phyloP scores from a whole-genome alignment of 2,113 vertebrate genomes.

The Struthidea cinerea region DNA sequence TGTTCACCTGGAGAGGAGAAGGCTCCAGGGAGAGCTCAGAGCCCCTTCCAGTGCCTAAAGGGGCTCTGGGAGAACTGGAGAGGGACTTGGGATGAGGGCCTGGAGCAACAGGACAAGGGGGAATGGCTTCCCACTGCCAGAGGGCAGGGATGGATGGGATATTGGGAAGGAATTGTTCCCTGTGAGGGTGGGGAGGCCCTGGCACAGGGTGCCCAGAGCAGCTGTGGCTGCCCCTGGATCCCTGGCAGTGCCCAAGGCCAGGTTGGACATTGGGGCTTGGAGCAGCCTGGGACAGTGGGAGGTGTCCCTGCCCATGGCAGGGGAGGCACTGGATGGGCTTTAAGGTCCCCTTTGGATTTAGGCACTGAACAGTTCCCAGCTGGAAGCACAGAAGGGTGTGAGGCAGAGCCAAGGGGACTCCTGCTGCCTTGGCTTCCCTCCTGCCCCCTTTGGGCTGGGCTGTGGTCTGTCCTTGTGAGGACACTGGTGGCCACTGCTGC shows the following conservation, averaged over 20 bases:
- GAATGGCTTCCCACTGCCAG: not conserved
- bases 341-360: not conserved
- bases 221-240: not conserved
- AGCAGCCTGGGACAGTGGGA: accelerated
- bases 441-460: not conserved
- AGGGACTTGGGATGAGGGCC: accelerated
- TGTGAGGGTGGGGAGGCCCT: not conserved
- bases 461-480: not conserved
- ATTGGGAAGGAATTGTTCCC: not conserved
- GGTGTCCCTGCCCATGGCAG: accelerated
- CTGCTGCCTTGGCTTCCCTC: not conserved
- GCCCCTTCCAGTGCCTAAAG: not conserved
- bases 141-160: not conserved
- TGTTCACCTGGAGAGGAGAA: not conserved
- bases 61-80: not conserved
- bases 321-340: accelerated
- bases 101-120: not conserved
- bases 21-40: not conserved
- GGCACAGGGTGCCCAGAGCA: not conserved
- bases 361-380: not conserved
- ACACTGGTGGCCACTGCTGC: not conserved
- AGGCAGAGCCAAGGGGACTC: not conserved
- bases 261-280: not conserved
- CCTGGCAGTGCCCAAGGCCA: not conserved
- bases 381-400: not conserved